Evolutionary conservation across 2,797 vertebrate genomes (phyloP).

Genomic region (Spatula versicolor): DNA sequence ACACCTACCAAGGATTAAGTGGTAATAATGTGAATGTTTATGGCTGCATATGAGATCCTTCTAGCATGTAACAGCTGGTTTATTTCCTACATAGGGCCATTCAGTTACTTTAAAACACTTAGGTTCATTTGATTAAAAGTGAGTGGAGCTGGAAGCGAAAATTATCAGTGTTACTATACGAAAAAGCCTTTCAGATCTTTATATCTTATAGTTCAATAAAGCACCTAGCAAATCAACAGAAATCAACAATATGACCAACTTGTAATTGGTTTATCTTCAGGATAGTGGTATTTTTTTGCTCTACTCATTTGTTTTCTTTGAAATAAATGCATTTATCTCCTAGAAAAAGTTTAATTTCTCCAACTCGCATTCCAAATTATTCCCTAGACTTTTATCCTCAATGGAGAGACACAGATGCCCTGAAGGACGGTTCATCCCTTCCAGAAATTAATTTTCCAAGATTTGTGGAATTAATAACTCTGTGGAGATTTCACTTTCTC

Average conservation of each 20-base stretch:
- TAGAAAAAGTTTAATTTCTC: neutral
- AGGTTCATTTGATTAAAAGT: constrained; percentile 47
- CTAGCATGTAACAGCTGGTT: constrained; percentile 1
- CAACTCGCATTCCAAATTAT: neutral
- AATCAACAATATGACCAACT: constrained; percentile 35
- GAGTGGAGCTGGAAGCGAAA: constrained; percentile 11
- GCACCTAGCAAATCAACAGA: constrained; percentile 21
- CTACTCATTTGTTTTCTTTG: neutral
- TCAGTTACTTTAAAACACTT: constrained; percentile 49
- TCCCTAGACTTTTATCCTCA: neutral
- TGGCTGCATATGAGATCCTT: neutral
- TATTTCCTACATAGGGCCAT: neutral
- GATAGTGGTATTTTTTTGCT: neutral
- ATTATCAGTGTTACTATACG: neutral
- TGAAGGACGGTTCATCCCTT: neutral
- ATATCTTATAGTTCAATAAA: constrained; percentile 17
- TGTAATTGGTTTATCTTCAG: neutral
- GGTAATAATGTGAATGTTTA: constrained; percentile 38
- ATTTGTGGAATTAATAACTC: neutral
- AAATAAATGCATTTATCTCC: neutral
- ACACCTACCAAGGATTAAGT: neutral
- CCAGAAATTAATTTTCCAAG: constrained; percentile 2
- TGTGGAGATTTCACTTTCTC: neutral
- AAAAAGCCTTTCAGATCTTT: constrained; percentile 27
- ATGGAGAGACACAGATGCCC: neutral